Evolutionary conservation across 2,113 vertebrate species (phyloP), one percentile per base, ranked within the genome.

Genomic region (Desmodus rotundus): DNA sequence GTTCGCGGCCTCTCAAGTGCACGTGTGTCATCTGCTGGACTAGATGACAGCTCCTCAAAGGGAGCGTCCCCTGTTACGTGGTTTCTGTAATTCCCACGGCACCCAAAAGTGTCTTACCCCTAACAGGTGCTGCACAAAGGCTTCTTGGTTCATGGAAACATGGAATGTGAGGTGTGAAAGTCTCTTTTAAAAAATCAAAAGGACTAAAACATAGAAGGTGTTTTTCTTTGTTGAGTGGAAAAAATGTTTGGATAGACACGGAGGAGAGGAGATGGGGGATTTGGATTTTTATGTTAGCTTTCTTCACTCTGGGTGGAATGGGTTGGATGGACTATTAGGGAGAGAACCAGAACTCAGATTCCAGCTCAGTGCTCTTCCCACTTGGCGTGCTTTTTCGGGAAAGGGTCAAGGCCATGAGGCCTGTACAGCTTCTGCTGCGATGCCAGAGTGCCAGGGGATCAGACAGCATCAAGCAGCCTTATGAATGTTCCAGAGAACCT

Each of bases 71-170:
- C 12, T 65, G 50, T 11, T 41, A 26, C 41, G 14, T 63, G 85
- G 61, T 73, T 93, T 87, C 85, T 76, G 17, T 78, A 77, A 67
- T 76, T 85, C 74, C 73, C n/a, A 33, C 19, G 47, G 3, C 33
- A 73, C 36, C 14, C 38, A 15, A 54, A 90, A 92, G 36, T 38
- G 15, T 11, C 56, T 93, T 31, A n/a, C 5, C 52, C 43, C 68
- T 52, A 80, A 56, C 4, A 89, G 33, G 24, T 63, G 7, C 20
- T 82, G n/a, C 28, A 47, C 86, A 87, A 87, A 91, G 80, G 11
- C 28, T 93, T 92, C 38, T 74, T 86, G 38, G 76, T 58, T 92
- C 67, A 94, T 33, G 83, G 28, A 95, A 93, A 90, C 52, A 41
- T 31, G 20, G 8, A 67, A 20, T 61, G 11, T 77, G 31, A 73